A percentile compares a stretch with the other conserved stretches of the same genome.
Evolutionary conservation across 2,888 invertebrate species (phyloP).

Genomic region (Tipula vernalis): DNA sequence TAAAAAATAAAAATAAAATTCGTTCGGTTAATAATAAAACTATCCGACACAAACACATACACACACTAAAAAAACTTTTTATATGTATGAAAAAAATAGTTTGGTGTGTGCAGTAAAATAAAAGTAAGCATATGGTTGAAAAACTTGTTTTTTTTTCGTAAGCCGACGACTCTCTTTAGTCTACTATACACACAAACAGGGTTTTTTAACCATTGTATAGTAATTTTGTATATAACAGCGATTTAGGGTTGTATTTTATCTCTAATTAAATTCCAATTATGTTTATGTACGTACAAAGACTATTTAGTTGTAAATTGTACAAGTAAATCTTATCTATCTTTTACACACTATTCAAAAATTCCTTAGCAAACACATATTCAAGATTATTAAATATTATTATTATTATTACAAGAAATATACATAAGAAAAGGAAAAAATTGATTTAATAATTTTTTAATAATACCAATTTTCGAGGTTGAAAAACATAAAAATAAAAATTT

Average conservation of each 20-base stretch:
- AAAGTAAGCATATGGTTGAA: constrained; percentile 8
- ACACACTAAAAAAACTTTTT: background rate
- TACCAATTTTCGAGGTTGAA: constrained; percentile 8
- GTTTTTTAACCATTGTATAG: background rate
- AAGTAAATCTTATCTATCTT: background rate
- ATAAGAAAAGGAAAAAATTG: background rate
- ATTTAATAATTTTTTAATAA: constrained; percentile 10
- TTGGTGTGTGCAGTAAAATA: background rate
- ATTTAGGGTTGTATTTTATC: background rate
- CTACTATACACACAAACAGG: background rate
- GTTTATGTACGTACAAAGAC: background rate
- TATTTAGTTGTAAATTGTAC: background rate
- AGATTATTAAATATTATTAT: background rate
- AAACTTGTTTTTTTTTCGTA: constrained; percentile 6
- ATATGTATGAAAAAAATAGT: background rate
- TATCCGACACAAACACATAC: background rate
- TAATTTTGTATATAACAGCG: background rate
- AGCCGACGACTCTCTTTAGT: background rate
- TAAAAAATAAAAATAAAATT: background rate
- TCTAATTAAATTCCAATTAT: background rate
- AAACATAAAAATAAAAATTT: background rate
- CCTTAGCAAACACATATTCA: background rate
- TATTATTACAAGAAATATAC: background rate
- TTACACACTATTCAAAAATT: background rate
- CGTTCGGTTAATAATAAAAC: background rate